Percentiles rank a stretch among this genome's conserved stretches.
These are phyloP conservation scores for Hydrochoerus hydrochaeris DNA, from an alignment of 2,113 vertebrate species.

Conservation along the genomic window DNA sequence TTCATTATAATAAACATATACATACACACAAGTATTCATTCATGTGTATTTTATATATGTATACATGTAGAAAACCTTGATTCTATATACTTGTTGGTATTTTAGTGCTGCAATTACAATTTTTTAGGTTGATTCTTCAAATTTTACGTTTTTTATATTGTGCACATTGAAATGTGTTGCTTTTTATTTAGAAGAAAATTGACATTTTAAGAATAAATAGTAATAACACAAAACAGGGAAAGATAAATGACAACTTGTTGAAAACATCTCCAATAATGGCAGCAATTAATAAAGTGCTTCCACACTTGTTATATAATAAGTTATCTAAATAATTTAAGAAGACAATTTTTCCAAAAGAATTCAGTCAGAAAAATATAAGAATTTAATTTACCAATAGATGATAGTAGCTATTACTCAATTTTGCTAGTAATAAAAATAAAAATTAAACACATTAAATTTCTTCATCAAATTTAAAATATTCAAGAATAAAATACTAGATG, in stretches of 20 bases:
- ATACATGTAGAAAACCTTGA: neutral
- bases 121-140: too few species aligned
- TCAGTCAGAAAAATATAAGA: neutral
- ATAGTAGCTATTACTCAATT: neutral
- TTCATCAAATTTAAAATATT: neutral
- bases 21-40: neutral
- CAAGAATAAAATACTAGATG: conserved; percentile 4
- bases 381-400: neutral
- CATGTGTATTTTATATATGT: neutral
- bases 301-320: neutral
- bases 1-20: neutral
- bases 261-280: neutral
- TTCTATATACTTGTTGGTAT: neutral
- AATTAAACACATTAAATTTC: neutral
- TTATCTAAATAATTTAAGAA: neutral
- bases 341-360: neutral
- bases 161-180: neutral
- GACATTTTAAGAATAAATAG: neutral
- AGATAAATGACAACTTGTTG: neutral
- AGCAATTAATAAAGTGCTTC: neutral
- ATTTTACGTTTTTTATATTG: neutral
- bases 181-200: conserved; percentile 8
- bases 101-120: neutral
- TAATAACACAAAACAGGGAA: neutral
- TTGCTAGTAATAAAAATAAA: conserved; percentile 14